phyloP scores from a whole-genome alignment of 2,888 invertebrate species.

The Adelphocoris suturalis region DNA sequence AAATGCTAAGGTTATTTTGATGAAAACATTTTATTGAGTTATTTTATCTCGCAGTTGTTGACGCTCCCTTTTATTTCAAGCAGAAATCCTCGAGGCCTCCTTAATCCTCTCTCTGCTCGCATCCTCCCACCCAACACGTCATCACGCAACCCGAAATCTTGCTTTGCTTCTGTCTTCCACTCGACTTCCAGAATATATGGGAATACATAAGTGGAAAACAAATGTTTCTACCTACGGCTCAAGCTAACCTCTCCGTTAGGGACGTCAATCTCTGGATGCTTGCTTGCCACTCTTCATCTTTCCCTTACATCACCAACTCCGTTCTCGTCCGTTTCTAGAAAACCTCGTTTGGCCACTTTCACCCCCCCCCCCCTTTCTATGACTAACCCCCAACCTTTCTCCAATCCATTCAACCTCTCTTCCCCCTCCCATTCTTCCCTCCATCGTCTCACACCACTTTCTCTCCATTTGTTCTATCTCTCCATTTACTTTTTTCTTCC shows the following conservation, averaged over 20 bases:
- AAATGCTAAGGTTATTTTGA: too few species aligned
- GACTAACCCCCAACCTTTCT: background rate
- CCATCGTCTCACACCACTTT: conserved; percentile 1
- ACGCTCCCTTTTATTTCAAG: too few species aligned
- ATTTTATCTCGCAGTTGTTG: too few species aligned
- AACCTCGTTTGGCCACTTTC: conserved; percentile 3
- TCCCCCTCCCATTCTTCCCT: background rate
- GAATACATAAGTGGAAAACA: conserved; percentile 14
- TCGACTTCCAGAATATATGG: background rate
- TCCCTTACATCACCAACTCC: background rate
- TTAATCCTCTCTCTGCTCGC: too few species aligned
- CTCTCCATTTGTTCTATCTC: background rate
- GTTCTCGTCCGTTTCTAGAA: background rate
- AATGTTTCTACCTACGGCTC: background rate
- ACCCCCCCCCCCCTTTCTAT: background rate
- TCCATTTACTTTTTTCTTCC: conserved; percentile 13
- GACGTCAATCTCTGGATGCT: background rate
- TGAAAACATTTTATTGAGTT: too few species aligned
- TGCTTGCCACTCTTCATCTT: background rate
- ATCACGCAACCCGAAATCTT: too few species aligned
- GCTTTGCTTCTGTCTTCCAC: background rate
- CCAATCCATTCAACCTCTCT: background rate
- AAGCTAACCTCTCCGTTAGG: background rate
- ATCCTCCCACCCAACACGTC: too few species aligned
- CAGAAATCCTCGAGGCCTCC: too few species aligned